Conservation (phyloP, 2,797 vertebrate species). For the Ammospiza maritima region DNA sequence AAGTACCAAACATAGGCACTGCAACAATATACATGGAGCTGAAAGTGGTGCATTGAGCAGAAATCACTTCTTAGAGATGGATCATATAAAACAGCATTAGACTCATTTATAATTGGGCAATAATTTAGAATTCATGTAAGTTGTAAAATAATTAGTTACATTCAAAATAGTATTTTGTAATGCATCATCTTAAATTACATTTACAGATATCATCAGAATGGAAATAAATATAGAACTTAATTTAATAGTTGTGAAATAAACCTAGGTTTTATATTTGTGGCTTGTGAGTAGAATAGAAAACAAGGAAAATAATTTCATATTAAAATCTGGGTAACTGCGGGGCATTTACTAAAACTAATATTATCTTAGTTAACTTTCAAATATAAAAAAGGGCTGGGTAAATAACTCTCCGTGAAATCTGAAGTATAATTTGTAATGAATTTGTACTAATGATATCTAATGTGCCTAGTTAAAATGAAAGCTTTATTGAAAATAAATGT, state of each 20-base stretch:
- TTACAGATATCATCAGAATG: slow-evolving; percentile 58
- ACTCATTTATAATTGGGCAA: slow-evolving; percentile 48
- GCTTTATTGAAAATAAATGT: slow-evolving; percentile 77
- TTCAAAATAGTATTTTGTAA: slow-evolving; percentile 55
- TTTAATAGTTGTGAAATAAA: slow-evolving; percentile 66
- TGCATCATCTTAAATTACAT: slow-evolving; percentile 67
- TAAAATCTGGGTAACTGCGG: slow-evolving; percentile 65
- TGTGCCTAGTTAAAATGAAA: slow-evolving; percentile 73
- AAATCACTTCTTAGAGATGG: slow-evolving; percentile 61
- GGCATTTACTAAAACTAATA: slow-evolving; percentile 76
- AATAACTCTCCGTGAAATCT: slow-evolving; percentile 76
- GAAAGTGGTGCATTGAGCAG: slow-evolving; percentile 36
- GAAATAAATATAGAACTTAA: slow-evolving; percentile 45
- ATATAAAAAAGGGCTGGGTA: slow-evolving; percentile 67
- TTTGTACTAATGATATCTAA: slow-evolving; percentile 80
- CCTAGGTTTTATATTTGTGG: slow-evolving; percentile 45
- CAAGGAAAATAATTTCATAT: slow-evolving; percentile 50
- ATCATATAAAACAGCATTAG: slow-evolving; percentile 44
- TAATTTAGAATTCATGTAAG: slow-evolving; percentile 66
- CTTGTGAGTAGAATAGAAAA: slow-evolving; percentile 60
- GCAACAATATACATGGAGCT: not conserved
- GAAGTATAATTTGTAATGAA: slow-evolving; percentile 77
- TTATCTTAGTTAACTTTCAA: slow-evolving; percentile 78
- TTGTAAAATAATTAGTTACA: slow-evolving; percentile 70
- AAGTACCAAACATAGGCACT: not conserved